Evolutionary conservation across 2,888 invertebrate species (phyloP).

Genomic region (Thyatira batis): DNA sequence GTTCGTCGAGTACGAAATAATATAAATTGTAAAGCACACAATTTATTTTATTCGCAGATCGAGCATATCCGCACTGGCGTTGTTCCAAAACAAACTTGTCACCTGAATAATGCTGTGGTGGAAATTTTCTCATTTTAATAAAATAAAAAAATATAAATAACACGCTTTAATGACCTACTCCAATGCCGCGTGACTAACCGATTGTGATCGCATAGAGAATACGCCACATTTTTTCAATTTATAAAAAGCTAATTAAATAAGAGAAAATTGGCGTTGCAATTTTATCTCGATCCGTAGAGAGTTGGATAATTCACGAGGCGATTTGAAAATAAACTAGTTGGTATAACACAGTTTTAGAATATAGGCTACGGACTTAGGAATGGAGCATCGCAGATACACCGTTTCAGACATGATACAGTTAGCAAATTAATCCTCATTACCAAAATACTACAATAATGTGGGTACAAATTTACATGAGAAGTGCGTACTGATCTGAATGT

Average conservation of each 20-base stretch:
- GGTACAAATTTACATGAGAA: too few relatives aligned
- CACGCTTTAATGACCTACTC: conserved; percentile 3
- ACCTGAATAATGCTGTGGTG: conserved; percentile 4
- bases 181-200: conserved; percentile 5
- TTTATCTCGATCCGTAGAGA: not conserved
- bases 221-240: not conserved
- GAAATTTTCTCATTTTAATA: conserved; percentile 4
- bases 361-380: not conserved
- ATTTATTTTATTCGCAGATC: conserved; percentile 10
- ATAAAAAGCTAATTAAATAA: not conserved
- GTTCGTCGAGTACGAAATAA: not conserved
- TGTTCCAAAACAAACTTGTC: conserved; percentile 7
- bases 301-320: not conserved
- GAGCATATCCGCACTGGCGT: conserved; percentile 4
- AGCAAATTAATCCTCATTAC: too few relatives aligned
- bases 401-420: not conserved
- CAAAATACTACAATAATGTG: too few relatives aligned
- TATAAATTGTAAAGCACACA: not conserved
- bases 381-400: not conserved
- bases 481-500: too few relatives aligned
- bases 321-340: not conserved
- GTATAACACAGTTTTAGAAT: not conserved
- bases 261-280: not conserved
- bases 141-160: conserved; percentile 4
- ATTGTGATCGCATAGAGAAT: not conserved